Evolutionary conservation across 30 jellyfish, hydroid and myxozoan species (phyloP), one percentile per base, ranked within the genome.

Genomic region (Turritopsis dohrnii): DNA sequence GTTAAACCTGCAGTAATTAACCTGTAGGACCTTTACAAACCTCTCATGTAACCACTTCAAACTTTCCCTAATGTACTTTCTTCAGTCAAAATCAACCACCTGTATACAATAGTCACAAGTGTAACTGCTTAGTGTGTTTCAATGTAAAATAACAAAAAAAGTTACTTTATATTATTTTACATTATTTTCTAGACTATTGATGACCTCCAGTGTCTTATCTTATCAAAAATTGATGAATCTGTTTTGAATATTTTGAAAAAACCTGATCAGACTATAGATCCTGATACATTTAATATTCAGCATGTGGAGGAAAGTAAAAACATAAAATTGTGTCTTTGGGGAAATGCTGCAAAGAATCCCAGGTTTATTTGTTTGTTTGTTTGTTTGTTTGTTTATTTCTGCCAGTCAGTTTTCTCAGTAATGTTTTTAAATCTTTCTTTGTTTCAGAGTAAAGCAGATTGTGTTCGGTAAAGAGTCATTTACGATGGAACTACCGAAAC

Each of bases 311-410:
- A 82, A 76, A 93, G 98, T 65, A 75, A 82, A 21, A 74, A 74
- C 66, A 79, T 93, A 85, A 81, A 71, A 72, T 83, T 86, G 28
- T 93, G 95, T 69, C 65, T 86, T 25, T 93, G 98, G 98, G 98
- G 98, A 30, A 93, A 93, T 60, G 87, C 96, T 18, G 95, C 96
- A 21, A 93, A 88, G 41, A 93, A 93, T 75, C 98, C 98, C 72
- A 84, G 98, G 98, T 93, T 74, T 77, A 23, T 60, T 60, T n/a
- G n/a, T n/a, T n/a, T n/a, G n/a, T n/a, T n/a, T n/a, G 9, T 41
- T 5, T 23, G 27, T 66, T 88, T 21, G n/a, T 81, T 65, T 0
- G n/a, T n/a, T n/a, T n/a, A n/a, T n/a, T n/a, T n/a, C n/a, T n/a
- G n/a, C n/a, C n/a, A n/a, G n/a, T n/a, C n/a, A n/a, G n/a, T n/a